These are phyloP conservation scores for Leptinotarsa haldemani DNA, from an alignment of 2,888 invertebrate genomes.

Conservation along the genomic window DNA sequence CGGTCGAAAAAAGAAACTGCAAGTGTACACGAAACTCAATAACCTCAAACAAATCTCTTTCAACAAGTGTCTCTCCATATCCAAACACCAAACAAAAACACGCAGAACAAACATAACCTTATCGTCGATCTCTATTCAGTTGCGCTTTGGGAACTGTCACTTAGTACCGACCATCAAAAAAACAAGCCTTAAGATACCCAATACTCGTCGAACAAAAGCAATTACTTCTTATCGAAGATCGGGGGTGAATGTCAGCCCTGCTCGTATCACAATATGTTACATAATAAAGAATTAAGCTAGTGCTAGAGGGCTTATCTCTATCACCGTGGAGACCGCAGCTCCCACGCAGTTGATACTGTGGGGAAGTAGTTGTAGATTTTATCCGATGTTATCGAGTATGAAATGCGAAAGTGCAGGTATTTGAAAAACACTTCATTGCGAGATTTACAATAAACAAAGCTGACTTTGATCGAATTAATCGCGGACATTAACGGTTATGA, in stretches of 20 bases:
- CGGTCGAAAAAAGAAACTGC: constrained; percentile 22
- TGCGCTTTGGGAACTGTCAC: constrained; percentile 47
- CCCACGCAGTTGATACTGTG: constrained; percentile 47
- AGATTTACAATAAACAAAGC: too few species aligned
- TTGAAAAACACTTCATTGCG: too few species aligned
- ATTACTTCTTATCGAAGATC: constrained; percentile 29
- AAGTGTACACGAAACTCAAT: constrained; percentile 14
- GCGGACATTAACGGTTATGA: too few species aligned
- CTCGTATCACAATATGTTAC: constrained; percentile 52
- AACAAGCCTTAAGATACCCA: constrained; percentile 26
- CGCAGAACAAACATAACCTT: constrained; percentile 51
- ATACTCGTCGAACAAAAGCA: constrained; percentile 28
- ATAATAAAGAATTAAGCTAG: constrained; percentile 48
- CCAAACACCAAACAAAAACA: constrained; percentile 46
- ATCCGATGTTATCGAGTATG: not conserved
- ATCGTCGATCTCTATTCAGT: constrained; percentile 47
- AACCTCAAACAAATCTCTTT: constrained; percentile 39
- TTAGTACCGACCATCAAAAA: constrained; percentile 47
- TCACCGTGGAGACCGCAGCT: constrained; percentile 56
- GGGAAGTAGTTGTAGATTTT: constrained; percentile 4
- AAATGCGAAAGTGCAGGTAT: not conserved
- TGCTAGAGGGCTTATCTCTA: constrained; percentile 43
- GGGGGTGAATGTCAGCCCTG: constrained; percentile 31
- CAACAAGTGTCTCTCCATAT: constrained; percentile 51
- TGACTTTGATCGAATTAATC: too few species aligned